These are phyloP conservation scores for Drosophila obscura DNA, from an alignment of 1,140 invertebrate species.

Conservation along the genomic window DNA sequence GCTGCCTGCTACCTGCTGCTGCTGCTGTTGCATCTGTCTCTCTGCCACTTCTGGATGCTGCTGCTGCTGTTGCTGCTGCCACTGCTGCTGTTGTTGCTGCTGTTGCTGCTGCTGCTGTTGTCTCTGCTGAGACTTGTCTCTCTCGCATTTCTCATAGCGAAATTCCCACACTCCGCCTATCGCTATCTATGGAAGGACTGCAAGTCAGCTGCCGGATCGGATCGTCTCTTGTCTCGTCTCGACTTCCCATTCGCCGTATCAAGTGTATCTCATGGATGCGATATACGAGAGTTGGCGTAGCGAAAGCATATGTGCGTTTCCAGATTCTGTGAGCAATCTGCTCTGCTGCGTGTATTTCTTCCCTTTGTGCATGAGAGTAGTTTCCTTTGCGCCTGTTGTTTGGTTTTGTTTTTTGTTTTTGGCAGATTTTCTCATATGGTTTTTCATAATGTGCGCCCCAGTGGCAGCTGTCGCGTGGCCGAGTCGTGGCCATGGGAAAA, in stretches of 20 bases:
- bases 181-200: conserved; percentile 67
- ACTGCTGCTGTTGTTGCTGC: background rate
- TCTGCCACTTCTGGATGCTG: no score
- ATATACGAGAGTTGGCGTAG: conserved; percentile 16
- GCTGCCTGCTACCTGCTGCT: conserved; percentile 50
- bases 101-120: background rate
- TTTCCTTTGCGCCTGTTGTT: conserved; percentile 1
- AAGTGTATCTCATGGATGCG: conserved; percentile 60
- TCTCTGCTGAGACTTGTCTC: conserved; percentile 26
- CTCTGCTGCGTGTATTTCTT: conserved; percentile 5
- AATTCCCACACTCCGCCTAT: conserved; percentile 64
- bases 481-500: conserved; percentile 51
- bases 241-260: conserved; percentile 44
- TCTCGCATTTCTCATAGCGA: conserved; percentile 70
- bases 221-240: no score
- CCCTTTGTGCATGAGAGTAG: background rate
- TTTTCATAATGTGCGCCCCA: conserved; percentile 56
- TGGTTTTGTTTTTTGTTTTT: conserved; percentile 46
- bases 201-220: conserved; percentile 68
- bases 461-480: conserved; percentile 69
- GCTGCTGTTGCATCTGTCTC: conserved; percentile 1
- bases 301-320: conserved; percentile 59
- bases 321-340: conserved; percentile 38
- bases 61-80: no score
- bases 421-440: conserved; percentile 75